Evolutionary conservation across 2,888 invertebrate species (phyloP), one percentile per base, ranked within the genome.

Genomic region (Cremastinae sp.): DNA sequence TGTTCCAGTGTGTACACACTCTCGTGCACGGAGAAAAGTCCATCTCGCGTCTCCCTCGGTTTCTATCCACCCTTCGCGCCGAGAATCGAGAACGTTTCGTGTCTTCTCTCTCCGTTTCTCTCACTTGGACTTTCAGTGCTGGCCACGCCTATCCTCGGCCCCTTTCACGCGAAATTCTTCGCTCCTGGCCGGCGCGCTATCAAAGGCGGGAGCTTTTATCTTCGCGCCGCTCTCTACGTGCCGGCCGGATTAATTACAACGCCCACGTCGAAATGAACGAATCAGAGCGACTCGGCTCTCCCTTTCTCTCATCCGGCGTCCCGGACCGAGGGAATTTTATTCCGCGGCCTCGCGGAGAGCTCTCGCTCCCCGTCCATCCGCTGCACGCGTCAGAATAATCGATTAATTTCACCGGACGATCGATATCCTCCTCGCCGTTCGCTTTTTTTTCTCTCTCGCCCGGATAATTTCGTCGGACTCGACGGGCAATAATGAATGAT

Each of bases 181-280:
- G n/a, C n/a, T 65, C 43, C 53, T 53, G 58, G 54, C 41, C 53
- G 78, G 79, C 20, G 56, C 38, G 18, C 76, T 83, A 83, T 86
- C 86, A 87, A 87, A 88, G 88, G 88, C 88, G 88, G 87, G 86
- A n/a, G n/a, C n/a, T n/a, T n/a, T n/a, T n/a, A n/a, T n/a, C n/a
- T n/a, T n/a, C n/a, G n/a, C n/a, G n/a, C n/a, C 53, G 12, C 84
- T 86, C 86, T 82, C 53, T 68, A 62, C 51, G 58, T 61, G 53
- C 47, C 54, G 45, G 74, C 47, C 68, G 78, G 84, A 87, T 86
- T 88, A 88, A 88, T 88, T 88, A 88, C 87, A 84, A 88, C 88
- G 88, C 88, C 88, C 88, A 87, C 77, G 34, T 49, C 85, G 84
- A 88, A 88, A 88, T 88, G 87, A 88, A 82, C 78, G 64, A 72